Conservation (phyloP, 2,113 vertebrate genomes). For the Ictidomys tridecemlineatus region DNA sequence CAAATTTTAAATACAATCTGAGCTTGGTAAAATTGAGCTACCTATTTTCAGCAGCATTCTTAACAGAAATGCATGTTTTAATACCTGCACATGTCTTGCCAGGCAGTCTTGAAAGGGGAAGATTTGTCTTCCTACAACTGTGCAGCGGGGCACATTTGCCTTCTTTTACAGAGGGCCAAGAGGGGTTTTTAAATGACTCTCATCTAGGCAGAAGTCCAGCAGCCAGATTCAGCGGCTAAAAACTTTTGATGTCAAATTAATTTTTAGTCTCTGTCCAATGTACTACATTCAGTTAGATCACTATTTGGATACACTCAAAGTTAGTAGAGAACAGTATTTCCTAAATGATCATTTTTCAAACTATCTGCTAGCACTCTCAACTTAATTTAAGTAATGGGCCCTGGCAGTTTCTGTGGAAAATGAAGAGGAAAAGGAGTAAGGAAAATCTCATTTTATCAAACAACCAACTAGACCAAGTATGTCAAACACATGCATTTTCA, state of each 20-base stretch:
- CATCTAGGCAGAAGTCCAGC: conserved; percentile 75
- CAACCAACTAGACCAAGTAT: conserved; percentile 74
- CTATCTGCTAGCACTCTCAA: conserved; percentile 61
- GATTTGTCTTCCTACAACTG: conserved; percentile 72
- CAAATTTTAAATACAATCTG: not conserved
- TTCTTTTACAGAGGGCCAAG: conserved; percentile 74
- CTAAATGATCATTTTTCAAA: conserved; percentile 73
- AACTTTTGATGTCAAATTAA: conserved; percentile 80
- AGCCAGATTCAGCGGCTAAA: conserved; percentile 77
- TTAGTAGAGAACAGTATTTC: conserved; percentile 73
- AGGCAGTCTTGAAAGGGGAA: conserved; percentile 67
- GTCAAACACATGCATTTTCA: conserved; percentile 87
- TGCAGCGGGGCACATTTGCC: conserved; percentile 67
- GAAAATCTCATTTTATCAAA: conserved; percentile 85
- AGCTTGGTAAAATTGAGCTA: not conserved
- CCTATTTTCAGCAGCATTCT: conserved; percentile 70
- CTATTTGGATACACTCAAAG: conserved; percentile 73
- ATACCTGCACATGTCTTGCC: conserved; percentile 49
- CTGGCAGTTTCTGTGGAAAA: conserved; percentile 78
- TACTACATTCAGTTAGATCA: conserved; percentile 69
- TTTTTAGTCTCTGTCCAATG: conserved; percentile 83
- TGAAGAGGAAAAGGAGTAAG: conserved; percentile 74
- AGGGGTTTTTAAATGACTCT: conserved; percentile 78
- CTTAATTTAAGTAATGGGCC: conserved; percentile 82
- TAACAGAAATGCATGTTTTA: conserved; percentile 79